Conservation (phyloP, 2,113 vertebrate species). For the Cacatua alba region DNA sequence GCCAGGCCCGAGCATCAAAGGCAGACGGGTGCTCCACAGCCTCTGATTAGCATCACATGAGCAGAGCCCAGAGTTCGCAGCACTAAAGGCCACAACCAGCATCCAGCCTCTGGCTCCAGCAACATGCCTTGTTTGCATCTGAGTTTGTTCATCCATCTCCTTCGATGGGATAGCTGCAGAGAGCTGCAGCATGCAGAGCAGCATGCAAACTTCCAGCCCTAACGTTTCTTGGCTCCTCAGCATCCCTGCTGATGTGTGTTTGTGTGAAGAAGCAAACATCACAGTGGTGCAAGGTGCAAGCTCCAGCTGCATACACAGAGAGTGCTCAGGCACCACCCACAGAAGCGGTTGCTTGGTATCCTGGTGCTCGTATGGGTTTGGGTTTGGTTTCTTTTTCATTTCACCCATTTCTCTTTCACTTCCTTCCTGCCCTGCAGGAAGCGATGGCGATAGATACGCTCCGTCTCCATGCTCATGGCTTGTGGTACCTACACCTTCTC, state of each 20-base stretch:
- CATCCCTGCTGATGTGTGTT: accelerated
- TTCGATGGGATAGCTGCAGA: neutral
- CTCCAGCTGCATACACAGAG: neutral
- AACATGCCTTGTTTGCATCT: neutral
- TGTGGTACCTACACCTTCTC: neutral
- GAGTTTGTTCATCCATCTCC: neutral
- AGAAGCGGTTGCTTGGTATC: neutral
- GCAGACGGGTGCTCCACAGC: neutral
- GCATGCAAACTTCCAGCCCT: neutral
- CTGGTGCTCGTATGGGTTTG: accelerated
- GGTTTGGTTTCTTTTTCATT: neutral
- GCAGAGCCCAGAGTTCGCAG: neutral
- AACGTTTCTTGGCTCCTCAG: neutral
- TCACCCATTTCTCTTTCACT: neutral
- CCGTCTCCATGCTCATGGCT: accelerated
- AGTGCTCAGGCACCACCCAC: accelerated
- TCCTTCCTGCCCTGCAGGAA: neutral
- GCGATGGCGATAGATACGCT: neutral
- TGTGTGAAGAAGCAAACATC: neutral
- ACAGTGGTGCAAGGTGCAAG: neutral
- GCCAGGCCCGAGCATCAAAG: slow-evolving; percentile 45
- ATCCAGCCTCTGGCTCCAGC: neutral
- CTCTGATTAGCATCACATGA: neutral
- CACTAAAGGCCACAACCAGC: neutral
- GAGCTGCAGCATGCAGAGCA: neutral